These are phyloP conservation scores for Toxotes jaculatrix DNA, from an alignment of 2,113 vertebrate genomes.

Conservation along the genomic window DNA sequence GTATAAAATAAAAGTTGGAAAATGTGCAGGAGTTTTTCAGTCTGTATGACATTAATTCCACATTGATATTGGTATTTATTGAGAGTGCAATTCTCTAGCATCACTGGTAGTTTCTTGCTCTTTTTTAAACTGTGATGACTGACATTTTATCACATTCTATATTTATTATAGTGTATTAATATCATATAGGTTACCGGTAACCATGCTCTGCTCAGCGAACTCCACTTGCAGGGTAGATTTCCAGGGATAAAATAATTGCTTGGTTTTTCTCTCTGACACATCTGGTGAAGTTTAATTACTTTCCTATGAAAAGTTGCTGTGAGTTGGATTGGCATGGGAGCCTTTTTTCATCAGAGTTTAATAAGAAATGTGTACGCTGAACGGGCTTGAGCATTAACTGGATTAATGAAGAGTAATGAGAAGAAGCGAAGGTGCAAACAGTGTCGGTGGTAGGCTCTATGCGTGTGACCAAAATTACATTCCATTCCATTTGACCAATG, in stretches of 20 bases:
- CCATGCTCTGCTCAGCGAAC: background rate
- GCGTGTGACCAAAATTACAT: background rate
- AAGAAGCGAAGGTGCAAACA: background rate
- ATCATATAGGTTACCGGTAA: background rate
- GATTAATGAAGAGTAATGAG: conserved; percentile 19
- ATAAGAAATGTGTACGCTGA: conserved; percentile 11
- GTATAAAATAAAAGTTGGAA: background rate
- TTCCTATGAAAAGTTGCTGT: conserved; percentile 4
- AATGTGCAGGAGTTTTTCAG: background rate
- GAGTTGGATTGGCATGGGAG: background rate
- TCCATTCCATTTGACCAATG: background rate
- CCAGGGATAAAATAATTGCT: background rate
- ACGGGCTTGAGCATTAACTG: background rate
- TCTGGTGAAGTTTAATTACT: conserved; percentile 9
- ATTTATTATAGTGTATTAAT: background rate
- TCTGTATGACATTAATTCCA: background rate
- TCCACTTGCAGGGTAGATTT: background rate
- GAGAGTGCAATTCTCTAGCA: background rate
- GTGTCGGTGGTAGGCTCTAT: background rate
- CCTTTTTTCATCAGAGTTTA: conserved; percentile 14
- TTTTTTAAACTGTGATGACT: background rate
- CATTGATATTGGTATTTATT: too few relatives aligned
- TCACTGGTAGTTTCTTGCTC: background rate
- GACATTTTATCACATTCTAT: background rate
- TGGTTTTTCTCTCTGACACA: conserved; percentile 2